These are phyloP conservation scores for Plagodis pulveraria DNA, from an alignment of 2,888 invertebrate species.

Conservation along the genomic window DNA sequence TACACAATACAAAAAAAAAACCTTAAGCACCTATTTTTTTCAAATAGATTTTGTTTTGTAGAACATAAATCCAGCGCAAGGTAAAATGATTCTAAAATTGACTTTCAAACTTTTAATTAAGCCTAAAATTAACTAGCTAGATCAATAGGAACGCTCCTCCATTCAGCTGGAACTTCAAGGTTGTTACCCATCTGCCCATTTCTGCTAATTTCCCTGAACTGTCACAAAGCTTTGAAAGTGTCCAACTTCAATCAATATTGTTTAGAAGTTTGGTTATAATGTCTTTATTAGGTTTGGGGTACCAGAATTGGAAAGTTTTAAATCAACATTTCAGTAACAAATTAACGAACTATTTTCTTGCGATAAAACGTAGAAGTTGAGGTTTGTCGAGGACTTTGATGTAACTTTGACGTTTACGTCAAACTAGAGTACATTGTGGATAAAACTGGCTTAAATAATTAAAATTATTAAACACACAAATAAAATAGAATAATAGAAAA, in stretches of 20 bases:
- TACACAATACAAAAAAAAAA: too few species aligned
- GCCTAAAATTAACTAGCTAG: not conserved
- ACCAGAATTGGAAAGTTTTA: not conserved
- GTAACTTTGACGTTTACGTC: too few species aligned
- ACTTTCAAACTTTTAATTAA: not conserved
- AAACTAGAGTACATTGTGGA: too few species aligned
- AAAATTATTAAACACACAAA: too few species aligned
- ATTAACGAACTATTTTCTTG: not conserved
- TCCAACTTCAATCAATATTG: constrained; percentile 8
- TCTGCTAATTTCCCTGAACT: constrained; percentile 6
- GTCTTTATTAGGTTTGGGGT: constrained; percentile 1
- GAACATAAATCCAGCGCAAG: too few species aligned
- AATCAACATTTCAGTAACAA: not conserved
- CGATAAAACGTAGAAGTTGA: too few species aligned
- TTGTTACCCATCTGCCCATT: not conserved
- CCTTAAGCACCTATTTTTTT: too few species aligned
- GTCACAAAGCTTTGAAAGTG: constrained; percentile 10
- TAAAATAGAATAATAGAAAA: too few species aligned
- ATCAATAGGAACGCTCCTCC: not conserved
- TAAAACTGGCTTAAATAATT: too few species aligned
- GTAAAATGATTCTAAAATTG: too few species aligned
- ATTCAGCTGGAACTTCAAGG: constrained; percentile 1
- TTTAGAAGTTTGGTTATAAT: not conserved
- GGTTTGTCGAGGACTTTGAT: too few species aligned
- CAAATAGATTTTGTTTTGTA: too few species aligned